Evolutionary conservation across 2,113 vertebrate species (phyloP).

Genomic region (Arvicanthis niloticus): DNA sequence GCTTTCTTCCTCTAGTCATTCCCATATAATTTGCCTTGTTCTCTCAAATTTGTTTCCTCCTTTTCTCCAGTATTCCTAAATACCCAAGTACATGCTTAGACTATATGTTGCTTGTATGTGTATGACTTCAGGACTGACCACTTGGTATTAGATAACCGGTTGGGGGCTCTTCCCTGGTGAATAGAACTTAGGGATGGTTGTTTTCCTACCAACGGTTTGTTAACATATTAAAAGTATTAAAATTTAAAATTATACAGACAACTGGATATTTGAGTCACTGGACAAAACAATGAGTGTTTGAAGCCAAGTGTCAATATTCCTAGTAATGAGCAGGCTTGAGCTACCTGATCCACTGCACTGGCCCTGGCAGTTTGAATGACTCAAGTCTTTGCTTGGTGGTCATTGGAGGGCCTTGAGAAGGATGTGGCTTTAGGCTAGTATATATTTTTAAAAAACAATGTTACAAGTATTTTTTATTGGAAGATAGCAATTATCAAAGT

Average conservation of each 20-base stretch:
- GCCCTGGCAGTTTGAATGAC: background rate
- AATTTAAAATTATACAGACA: slow-evolving; percentile 21
- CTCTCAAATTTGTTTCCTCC: background rate
- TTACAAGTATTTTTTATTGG: slow-evolving; percentile 33
- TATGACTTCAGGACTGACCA: background rate
- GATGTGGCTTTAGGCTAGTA: background rate
- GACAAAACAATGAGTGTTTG: background rate
- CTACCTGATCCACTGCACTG: background rate
- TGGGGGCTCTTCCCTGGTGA: background rate
- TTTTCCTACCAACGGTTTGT: background rate
- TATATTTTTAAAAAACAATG: background rate
- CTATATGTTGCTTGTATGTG: background rate
- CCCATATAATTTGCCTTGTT: background rate
- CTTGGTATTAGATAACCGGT: background rate
- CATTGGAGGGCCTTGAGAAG: background rate
- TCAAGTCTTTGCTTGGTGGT: background rate
- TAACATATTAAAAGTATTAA: background rate
- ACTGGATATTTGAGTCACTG: background rate
- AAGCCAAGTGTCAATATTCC: background rate
- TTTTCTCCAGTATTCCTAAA: background rate
- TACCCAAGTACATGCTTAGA: background rate
- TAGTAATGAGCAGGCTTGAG: background rate
- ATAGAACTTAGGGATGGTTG: background rate
- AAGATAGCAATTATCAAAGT: slow-evolving; percentile 3
- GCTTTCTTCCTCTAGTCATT: background rate